Evolutionary conservation across 2,113 vertebrate genomes (phyloP).

Genomic region (Rousettus leschenaultii): DNA sequence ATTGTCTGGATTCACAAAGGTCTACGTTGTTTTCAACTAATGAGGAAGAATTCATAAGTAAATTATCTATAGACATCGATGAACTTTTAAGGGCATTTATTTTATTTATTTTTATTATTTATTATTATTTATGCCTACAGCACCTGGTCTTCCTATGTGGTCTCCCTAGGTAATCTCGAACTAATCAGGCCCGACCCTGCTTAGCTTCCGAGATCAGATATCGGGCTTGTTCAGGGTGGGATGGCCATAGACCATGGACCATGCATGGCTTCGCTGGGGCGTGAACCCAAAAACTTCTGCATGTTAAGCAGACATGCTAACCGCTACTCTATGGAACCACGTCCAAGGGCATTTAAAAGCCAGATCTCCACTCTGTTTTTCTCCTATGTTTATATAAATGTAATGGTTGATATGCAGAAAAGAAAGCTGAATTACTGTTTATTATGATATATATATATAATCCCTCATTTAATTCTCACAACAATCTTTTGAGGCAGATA

Average conservation of each 20-base stretch:
- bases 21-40: neutral
- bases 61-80: neutral
- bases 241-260: too few species aligned
- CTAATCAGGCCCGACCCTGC: too few species aligned
- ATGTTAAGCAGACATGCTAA: too few species aligned
- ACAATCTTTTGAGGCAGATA: neutral
- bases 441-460: neutral
- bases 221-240: too few species aligned
- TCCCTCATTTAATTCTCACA: neutral
- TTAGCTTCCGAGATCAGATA: too few species aligned
- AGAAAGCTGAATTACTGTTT: neutral
- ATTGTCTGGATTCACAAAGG: slow-evolving; percentile 41
- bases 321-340: too few species aligned
- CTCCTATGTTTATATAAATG: neutral
- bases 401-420: neutral
- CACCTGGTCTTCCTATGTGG: too few species aligned
- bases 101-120: too few species aligned
- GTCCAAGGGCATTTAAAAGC: neutral
- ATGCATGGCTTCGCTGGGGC: too few species aligned
- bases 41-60: neutral
- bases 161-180: too few species aligned
- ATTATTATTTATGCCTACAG: too few species aligned
- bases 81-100: neutral
- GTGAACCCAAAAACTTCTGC: too few species aligned
- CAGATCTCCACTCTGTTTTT: neutral